A percentile compares a stretch with the other conserved stretches of the same genome.
These are phyloP conservation scores for Drosophila seclusa DNA, from an alignment of 2,888 invertebrate genomes.

Conservation along the genomic window DNA sequence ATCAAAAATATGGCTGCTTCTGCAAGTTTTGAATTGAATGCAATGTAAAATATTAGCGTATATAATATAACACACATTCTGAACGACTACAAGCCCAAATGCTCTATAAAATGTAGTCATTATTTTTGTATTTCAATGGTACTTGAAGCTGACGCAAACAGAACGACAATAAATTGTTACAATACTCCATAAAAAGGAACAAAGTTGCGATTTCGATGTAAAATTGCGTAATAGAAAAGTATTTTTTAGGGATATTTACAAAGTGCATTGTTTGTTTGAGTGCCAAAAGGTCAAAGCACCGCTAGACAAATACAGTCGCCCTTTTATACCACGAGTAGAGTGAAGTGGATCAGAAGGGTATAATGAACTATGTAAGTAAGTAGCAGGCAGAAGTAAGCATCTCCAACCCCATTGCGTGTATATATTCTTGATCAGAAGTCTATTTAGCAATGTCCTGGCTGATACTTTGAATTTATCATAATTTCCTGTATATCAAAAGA, in stretches of 20 bases:
- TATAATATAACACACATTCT: conserved; percentile 2
- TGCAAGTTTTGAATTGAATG: not conserved
- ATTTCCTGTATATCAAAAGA: not conserved
- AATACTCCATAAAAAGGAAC: conserved; percentile 12
- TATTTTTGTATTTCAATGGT: conserved; percentile 52
- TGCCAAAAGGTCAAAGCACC: conserved; percentile 49
- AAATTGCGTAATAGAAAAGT: conserved; percentile 26
- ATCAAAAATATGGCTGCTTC: conserved; percentile 5
- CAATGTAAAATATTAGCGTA: not conserved
- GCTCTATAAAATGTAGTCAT: conserved; percentile 41
- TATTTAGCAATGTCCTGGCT: too few relatives aligned
- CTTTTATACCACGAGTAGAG: not conserved
- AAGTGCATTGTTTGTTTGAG: conserved; percentile 33
- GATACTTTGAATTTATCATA: too few relatives aligned
- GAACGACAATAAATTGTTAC: conserved; percentile 30
- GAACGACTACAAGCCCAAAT: conserved; percentile 17
- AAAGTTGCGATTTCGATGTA: conserved; percentile 39
- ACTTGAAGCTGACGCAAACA: conserved; percentile 46
- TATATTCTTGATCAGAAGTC: not conserved
- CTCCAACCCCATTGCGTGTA: not conserved
- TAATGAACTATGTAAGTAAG: not conserved
- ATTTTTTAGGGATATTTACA: conserved; percentile 6
- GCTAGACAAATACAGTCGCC: conserved; percentile 36
- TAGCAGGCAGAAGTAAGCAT: not conserved
- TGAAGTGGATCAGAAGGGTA: not conserved